Evolutionary conservation across 2,113 vertebrate genomes (phyloP), one percentile per base, ranked within the genome.

Genomic region (Lathamus discolor): DNA sequence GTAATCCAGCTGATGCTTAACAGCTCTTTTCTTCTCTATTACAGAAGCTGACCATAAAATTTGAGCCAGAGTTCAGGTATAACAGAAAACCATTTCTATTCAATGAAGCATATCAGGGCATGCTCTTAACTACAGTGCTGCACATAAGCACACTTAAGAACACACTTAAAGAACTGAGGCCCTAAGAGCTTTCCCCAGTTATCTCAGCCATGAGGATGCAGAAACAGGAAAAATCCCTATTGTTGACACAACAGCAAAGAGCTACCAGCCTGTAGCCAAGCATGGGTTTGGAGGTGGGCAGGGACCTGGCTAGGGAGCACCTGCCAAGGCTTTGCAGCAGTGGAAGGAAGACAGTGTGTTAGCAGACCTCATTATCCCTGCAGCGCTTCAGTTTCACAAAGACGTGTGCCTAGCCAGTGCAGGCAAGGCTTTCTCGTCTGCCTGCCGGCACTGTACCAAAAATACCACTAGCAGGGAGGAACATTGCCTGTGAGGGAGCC

Each of bases 201-300:
- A 68, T 20, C 25, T 83, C 28, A 89, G 43, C 41, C 2, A 0
- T 0, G 1, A 87, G 44, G 41, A 70, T 2, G 1, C 25, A 69
- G 64, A 29, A 83, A 27, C 3, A 18, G 10, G 17, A 90, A 17
- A 54, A 37, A 80, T 31, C n/a, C 37, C 33, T 17, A 61, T 12
- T 3, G 5, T 24, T 2, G 2, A 37, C 74, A 66, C 19, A 55
- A 11, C 0, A 3, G 18, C 2, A 1, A 39, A 29, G 24, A 67
- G 67, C 51, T 70, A 31, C 5, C 5, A 0, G 27, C 2, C 5
- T 6, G 16, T 49, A 61, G 48, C 23, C 59, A 76, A 35, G 22
- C 1, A 1, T 0, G 1, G 43, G 17, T 86, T 51, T 69, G 64
- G 74, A 80, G 23, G n/a, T n/a, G 28, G 35, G 35, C 62, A 86